Evolutionary conservation across 2,888 invertebrate genomes (phyloP), one percentile per base, ranked within the genome.

Genomic region (Nudaria mundana): DNA sequence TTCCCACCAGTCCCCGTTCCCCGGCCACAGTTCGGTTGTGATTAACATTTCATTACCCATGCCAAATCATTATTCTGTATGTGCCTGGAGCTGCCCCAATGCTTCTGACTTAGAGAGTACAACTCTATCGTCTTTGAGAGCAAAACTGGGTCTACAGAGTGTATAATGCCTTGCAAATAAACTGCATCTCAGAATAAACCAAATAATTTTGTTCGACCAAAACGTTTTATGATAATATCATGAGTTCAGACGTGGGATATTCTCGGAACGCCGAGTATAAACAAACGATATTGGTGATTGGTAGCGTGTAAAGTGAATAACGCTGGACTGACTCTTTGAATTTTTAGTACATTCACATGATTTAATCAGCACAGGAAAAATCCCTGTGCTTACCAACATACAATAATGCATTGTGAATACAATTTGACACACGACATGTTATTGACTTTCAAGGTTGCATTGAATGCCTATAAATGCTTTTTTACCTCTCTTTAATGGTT

Each of bases 201-300:
- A n/a, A n/a, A n/a, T n/a, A n/a, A n/a, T n/a, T n/a, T 51, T 59
- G 50, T 45, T 44, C 43, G 39, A 44, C 47, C 49, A 61, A 50
- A 51, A 38, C 44, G 47, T 67, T 61, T n/a, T 59, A 62, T 44
- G 48, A 54, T 55, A 52, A 44, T 50, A 54, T 48, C 61, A 48
- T 74, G 74, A 70, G 59, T 66, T 66, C 71, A 74, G 49, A 38
- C 22, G 40, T 33, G 38, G 44, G 64, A 52, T 74, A 74, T 74
- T 74, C 61, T 69, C 52, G 60, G 64, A 59, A 32, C 38, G 56
- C 51, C 54, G 29, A 57, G 57, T 63, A 68, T 57, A 67, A 66
- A 63, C 61, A 58, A 54, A 55, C 48, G 13, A 44, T 35, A n/a
- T 44, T 40, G 37, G 44, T 53, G 42, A 44, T 44, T 49, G 44